Conservation (phyloP, 2,113 vertebrate species). For the Oncorhynchus mykiss region DNA sequence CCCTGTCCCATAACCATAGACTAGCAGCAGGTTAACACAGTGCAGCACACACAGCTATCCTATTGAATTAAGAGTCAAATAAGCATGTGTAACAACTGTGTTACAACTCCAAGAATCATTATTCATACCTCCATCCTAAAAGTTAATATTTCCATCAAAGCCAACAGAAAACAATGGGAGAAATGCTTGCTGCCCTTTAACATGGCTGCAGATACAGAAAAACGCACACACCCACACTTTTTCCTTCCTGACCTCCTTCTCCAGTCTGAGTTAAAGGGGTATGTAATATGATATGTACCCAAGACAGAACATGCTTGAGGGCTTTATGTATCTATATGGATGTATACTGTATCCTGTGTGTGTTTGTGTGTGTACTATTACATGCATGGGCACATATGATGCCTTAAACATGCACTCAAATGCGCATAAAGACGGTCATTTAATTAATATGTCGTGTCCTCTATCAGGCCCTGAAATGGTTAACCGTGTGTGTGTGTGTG, state of each 20-base stretch:
- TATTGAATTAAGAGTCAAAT: not conserved
- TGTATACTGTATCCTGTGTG: not conserved
- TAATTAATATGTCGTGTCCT: not conserved
- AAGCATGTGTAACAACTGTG: not conserved
- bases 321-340: not conserved
- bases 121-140: not conserved
- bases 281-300: slow-evolving; percentile 10
- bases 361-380: not conserved
- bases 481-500: not conserved
- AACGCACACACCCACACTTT: not conserved
- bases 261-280: slow-evolving; percentile 1
- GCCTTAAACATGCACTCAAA: slow-evolving; percentile 7
- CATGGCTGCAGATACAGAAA: not conserved
- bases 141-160: not conserved
- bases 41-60: not conserved
- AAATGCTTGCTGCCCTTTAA: not conserved
- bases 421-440: not conserved
- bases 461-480: not conserved
- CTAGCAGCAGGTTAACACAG: not conserved
- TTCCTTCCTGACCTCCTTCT: not conserved
- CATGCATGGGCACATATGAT: not conserved
- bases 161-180: too few species aligned
- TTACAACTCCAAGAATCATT: too few species aligned
- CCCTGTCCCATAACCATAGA: not conserved
- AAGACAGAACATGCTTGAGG: slow-evolving; percentile 12